These are phyloP conservation scores for Uropetala carovei DNA, from an alignment of 2,888 invertebrate genomes.

Conservation along the genomic window DNA sequence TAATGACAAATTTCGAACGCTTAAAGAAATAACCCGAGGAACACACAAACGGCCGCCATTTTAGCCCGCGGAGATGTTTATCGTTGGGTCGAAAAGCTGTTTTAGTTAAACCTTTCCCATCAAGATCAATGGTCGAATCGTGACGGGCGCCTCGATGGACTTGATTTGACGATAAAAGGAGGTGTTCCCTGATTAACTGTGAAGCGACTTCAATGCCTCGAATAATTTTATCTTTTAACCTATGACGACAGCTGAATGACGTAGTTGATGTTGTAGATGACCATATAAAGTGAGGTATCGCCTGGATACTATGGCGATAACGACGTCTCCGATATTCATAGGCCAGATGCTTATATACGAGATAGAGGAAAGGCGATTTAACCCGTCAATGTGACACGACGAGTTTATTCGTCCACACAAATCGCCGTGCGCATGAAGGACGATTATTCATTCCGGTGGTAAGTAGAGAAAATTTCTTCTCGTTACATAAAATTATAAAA, in stretches of 20 bases:
- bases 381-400: too few relatives aligned
- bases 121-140: not conserved
- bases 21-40: too few relatives aligned
- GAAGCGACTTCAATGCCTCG: not conserved
- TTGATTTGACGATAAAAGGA: not conserved
- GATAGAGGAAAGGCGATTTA: not conserved
- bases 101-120: not conserved
- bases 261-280: not conserved
- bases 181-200: slow-evolving; percentile 1
- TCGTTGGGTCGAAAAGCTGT: not conserved
- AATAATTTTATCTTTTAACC: not conserved
- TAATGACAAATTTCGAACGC: too few relatives aligned
- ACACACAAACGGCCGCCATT: not conserved
- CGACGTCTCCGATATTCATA: not conserved
- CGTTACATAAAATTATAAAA: too few relatives aligned
- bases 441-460: too few relatives aligned
- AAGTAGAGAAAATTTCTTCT: too few relatives aligned
- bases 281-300: not conserved
- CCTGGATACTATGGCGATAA: slow-evolving; percentile 22
- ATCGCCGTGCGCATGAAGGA: too few relatives aligned
- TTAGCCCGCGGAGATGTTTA: not conserved
- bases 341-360: not conserved
- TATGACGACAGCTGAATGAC: slow-evolving; percentile 15
- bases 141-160: not conserved
- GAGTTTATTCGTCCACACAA: too few relatives aligned